Percentiles rank a stretch among this genome's conserved stretches.
Evolutionary conservation across 2,888 invertebrate genomes (phyloP).

Genomic region (Dolichomitus sp.): DNA sequence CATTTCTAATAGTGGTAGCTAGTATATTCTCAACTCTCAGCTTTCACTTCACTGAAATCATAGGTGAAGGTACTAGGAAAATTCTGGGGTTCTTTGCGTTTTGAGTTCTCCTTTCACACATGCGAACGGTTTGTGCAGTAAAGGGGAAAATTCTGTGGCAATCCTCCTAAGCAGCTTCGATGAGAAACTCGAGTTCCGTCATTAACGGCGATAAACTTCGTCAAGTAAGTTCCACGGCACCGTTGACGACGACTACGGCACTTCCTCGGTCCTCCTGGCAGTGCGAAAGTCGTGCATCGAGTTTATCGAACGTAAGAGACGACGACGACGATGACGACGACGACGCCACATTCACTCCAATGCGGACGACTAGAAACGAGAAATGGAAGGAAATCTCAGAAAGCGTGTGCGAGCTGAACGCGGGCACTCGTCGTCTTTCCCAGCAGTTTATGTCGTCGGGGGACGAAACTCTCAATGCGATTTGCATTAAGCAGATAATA

Average conservation of each 20-base stretch:
- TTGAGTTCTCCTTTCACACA: not conserved
- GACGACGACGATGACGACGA: constrained; percentile 36
- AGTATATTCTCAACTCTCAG: not conserved
- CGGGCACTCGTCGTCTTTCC: constrained; percentile 61
- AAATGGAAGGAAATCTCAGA: constrained; percentile 62
- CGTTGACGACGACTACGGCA: constrained; percentile 30
- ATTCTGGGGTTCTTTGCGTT: not conserved
- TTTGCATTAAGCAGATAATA: constrained; percentile 82
- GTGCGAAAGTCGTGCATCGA: constrained; percentile 35
- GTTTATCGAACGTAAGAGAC: constrained; percentile 34
- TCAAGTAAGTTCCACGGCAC: constrained; percentile 50
- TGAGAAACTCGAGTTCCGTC: constrained; percentile 71
- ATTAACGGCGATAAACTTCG: constrained; percentile 72
- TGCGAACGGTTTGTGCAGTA: not conserved
- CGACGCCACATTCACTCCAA: not conserved
- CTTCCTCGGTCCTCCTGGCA: constrained; percentile 20
- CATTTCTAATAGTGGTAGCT: too few relatives aligned
- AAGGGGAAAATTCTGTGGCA: constrained; percentile 39
- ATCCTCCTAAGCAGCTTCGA: constrained; percentile 21
- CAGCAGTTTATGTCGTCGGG: constrained; percentile 69
- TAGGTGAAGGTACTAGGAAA: not conserved
- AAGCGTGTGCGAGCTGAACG: constrained; percentile 61
- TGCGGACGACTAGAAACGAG: constrained; percentile 21
- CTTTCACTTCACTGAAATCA: not conserved
- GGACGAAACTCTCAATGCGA: constrained; percentile 81